A percentile compares a stretch with the other conserved stretches of the same genome.
Conservation (phyloP, 2,888 invertebrate species). For the Cerceris rybyensis region DNA sequence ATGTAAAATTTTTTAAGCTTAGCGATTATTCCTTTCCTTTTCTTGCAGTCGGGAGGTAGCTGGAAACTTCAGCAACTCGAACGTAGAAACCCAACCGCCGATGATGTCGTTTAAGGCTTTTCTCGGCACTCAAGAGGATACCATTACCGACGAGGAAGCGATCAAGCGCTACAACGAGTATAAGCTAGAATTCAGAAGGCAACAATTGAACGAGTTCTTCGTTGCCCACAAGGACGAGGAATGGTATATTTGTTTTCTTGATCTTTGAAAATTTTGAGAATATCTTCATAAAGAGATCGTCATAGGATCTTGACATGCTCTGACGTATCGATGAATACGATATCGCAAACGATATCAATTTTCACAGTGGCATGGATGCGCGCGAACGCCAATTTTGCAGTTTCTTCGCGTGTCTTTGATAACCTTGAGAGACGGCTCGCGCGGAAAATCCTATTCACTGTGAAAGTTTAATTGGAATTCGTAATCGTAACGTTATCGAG, state of each 20-base stretch:
- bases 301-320: conserved; percentile 8
- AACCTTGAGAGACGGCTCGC: too few species aligned
- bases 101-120: conserved; percentile 99
- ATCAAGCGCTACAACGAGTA: conserved; percentile 99
- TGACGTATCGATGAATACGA: conserved; percentile 27
- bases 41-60: conserved; percentile 76
- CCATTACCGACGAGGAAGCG: conserved; percentile 98
- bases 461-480: conserved; percentile 29
- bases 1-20: neutral
- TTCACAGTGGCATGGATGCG: conserved; percentile 42
- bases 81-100: conserved; percentile 91
- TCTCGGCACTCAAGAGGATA: conserved; percentile 97
- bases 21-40: conserved; percentile 57
- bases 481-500: conserved; percentile 2
- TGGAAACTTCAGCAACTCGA: conserved; percentile 80
- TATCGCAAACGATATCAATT: conserved; percentile 31
- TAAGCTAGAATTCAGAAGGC: conserved; percentile 97
- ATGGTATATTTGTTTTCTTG: conserved; percentile 89
- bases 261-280: conserved; percentile 18
- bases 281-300: neutral
- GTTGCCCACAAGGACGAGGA: conserved; percentile 99
- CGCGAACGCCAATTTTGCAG: too few species aligned
- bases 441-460: conserved; percentile 7
- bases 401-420: too few species aligned
- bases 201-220: conserved; percentile 99